Evolutionary conservation across 2,888 invertebrate genomes (phyloP), one percentile per base, ranked within the genome.

Genomic region (Steinernema hermaphroditum): DNA sequence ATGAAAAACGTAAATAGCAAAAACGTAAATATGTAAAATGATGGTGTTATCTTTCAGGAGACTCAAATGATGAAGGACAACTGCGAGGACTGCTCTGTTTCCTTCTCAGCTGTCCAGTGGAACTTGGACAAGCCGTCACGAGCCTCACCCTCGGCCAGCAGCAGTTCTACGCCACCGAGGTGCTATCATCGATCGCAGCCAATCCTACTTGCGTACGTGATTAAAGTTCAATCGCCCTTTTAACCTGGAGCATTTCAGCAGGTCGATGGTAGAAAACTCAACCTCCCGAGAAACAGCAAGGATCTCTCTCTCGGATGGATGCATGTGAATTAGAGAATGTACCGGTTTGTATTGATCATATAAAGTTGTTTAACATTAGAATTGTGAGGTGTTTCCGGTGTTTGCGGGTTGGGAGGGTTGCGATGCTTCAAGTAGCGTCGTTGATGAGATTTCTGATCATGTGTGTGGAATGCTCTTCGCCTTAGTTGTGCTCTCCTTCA

Each of bases 41-140:
- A 12, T 41, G 43, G n/a, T n/a, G n/a, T n/a, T n/a, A n/a, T 41
- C 16, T 41, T 12, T 12, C 43, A 12, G 8, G 9, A 41, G 43
- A 41, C 16, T 41, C 8, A 12, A 41, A 8, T 16, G 43, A 41
- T 12, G 16, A 8, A 41, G 43, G 54, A 12, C 24, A 2, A 6
- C 4, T 54, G 24, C 54, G 54, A 22, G 54, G 54, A 6, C 4
- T 54, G 22, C 6, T 54, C 4, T 54, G 54, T 27, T 54, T 54
- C 54, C 54, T 54, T 22, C 54, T 54, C 19, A 54, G 54, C 54
- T 54, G 54, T 54, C 54, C 54, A 22, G 22, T 24, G 27, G 54
- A 54, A 22, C 27, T 54, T 27, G 54, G 54, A 1, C 27, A 19
- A 27, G 19, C 16, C 19, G 4, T 22, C 22, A 27, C 24, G 4